These are phyloP conservation scores for Forpus xanthops DNA, from an alignment of 2,797 vertebrate species.

Conservation along the genomic window DNA sequence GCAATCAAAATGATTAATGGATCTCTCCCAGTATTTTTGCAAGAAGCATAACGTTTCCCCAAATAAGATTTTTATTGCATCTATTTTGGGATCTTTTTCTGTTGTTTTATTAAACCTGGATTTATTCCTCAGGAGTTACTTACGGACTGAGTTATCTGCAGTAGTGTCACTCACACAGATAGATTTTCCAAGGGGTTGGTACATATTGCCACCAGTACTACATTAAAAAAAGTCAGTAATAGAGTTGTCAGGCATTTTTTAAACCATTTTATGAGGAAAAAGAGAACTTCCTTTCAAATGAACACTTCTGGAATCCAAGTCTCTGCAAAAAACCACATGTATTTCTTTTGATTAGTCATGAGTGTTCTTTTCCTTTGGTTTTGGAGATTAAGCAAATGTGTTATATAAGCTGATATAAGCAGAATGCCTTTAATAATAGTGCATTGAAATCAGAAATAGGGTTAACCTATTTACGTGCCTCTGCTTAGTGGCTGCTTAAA, in stretches of 20 bases:
- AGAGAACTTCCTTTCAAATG: neutral
- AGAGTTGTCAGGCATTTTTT: neutral
- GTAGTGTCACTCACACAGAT: neutral
- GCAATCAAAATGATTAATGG: conserved; percentile 13
- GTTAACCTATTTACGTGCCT: neutral
- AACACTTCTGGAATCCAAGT: neutral
- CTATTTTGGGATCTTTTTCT: neutral
- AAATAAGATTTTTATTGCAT: neutral
- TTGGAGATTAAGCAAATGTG: neutral
- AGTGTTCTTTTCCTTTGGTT: neutral
- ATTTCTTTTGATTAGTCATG: neutral
- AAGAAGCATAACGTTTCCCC: conserved; percentile 38
- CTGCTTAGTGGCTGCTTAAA: neutral
- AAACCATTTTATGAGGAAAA: neutral
- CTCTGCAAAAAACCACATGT: neutral
- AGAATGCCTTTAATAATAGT: neutral
- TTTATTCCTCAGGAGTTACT: conserved; percentile 14
- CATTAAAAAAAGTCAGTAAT: neutral
- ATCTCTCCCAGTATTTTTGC: conserved; percentile 6
- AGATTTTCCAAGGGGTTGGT: neutral
- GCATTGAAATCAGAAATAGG: neutral
- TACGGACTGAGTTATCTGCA: neutral
- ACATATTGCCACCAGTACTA: neutral
- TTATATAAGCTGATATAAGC: neutral
- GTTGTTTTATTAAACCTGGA: neutral